phyloP scores from a whole-genome alignment of 2,888 invertebrate genomes.

The Callosobruchus maculatus region DNA sequence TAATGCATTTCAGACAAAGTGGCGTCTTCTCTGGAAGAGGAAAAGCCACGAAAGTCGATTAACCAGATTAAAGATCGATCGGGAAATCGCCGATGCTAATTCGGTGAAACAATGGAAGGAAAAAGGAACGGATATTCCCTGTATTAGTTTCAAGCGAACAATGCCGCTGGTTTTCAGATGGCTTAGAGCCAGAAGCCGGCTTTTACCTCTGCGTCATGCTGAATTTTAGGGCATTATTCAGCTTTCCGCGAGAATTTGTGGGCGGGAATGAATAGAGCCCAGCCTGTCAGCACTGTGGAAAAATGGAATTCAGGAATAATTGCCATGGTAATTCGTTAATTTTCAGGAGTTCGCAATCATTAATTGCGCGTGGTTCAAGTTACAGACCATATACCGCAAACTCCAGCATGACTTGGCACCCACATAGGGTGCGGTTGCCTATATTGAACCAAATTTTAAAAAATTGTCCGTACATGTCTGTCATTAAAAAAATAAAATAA shows the following conservation, averaged over 20 bases:
- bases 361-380: too few relatives aligned
- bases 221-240: background rate
- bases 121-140: background rate
- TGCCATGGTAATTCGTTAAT: too few relatives aligned
- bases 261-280: background rate
- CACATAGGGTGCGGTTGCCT: too few relatives aligned
- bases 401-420: too few relatives aligned
- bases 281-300: background rate
- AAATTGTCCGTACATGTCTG: too few relatives aligned
- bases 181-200: background rate
- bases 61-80: background rate
- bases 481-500: too few relatives aligned
- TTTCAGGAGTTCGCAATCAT: too few relatives aligned
- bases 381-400: too few relatives aligned
- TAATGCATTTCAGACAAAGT: background rate
- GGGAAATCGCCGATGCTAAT: background rate
- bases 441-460: too few relatives aligned
- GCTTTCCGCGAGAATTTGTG: background rate
- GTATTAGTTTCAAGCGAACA: background rate
- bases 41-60: background rate
- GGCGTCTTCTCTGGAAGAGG: background rate
- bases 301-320: background rate
- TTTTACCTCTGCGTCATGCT: background rate
- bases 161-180: background rate
- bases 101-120: background rate